Conservation (phyloP, 2,888 invertebrate genomes). For the Phytoseiulus persimilis region DNA sequence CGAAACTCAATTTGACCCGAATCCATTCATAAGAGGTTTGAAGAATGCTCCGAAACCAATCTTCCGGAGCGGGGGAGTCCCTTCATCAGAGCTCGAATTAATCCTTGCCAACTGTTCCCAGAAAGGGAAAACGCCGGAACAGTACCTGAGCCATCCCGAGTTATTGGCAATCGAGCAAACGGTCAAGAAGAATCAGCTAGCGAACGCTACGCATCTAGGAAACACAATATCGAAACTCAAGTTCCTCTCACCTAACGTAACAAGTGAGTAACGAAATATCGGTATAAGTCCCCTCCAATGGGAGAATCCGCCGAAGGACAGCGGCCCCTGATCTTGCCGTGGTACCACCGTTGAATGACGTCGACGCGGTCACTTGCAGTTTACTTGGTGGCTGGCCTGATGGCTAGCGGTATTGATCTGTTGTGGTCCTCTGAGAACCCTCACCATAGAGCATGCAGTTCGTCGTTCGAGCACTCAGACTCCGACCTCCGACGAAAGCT, state of each 20-base stretch:
- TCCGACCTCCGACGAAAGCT: background rate
- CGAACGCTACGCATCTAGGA: slow-evolving; percentile 46
- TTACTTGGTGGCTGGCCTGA: background rate
- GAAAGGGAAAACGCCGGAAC: slow-evolving; percentile 51
- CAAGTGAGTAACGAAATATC: background rate
- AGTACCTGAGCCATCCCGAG: slow-evolving; percentile 50
- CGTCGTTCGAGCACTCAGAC: background rate
- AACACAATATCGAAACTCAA: slow-evolving; percentile 43
- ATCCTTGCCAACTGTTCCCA: slow-evolving; percentile 43
- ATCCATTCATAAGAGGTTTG: background rate
- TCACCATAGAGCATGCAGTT: background rate
- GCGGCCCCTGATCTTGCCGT: background rate
- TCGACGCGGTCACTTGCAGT: background rate
- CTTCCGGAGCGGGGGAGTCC: too few species aligned
- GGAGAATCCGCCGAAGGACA: too few species aligned
- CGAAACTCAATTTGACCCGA: background rate
- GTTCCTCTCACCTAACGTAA: slow-evolving; percentile 34
- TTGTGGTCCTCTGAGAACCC: background rate
- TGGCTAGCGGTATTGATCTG: background rate
- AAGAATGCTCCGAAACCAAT: too few species aligned
- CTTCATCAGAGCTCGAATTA: background rate
- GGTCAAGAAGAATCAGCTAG: slow-evolving; percentile 45
- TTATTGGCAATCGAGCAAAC: slow-evolving; percentile 48
- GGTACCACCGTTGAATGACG: background rate
- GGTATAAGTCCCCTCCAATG: background rate